Conservation (phyloP, 2,888 invertebrate genomes). For the Sarcophaga caerulescens region DNA sequence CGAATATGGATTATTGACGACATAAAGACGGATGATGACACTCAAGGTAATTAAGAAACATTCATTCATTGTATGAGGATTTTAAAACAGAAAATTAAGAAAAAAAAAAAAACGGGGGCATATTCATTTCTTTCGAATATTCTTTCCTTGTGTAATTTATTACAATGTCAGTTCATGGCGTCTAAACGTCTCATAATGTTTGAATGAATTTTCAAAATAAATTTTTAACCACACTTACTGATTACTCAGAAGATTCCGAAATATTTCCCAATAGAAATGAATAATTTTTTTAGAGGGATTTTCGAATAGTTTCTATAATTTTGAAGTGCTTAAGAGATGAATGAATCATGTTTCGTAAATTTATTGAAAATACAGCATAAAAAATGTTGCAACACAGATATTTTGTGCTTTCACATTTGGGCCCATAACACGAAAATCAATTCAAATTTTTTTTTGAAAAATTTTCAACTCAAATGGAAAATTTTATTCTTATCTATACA, state of each 20-base stretch:
- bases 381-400: background rate
- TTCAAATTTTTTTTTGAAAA: background rate
- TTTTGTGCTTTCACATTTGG: background rate
- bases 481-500: background rate
- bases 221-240: background rate
- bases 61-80: background rate
- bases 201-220: background rate
- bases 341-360: slow-evolving; percentile 12
- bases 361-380: background rate
- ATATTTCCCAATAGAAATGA: background rate
- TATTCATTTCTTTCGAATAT: background rate
- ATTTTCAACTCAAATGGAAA: slow-evolving; percentile 22
- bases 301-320: too few relatives aligned
- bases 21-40: slow-evolving; percentile 9
- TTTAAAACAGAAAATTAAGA: background rate
- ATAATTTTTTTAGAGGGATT: too few relatives aligned
- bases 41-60: slow-evolving; percentile 43
- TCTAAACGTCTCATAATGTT: slow-evolving; percentile 47
- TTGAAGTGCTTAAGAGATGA: too few relatives aligned
- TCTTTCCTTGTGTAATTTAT: slow-evolving; percentile 50
- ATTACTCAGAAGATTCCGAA: background rate
- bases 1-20: slow-evolving; percentile 23
- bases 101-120: slow-evolving; percentile 32
- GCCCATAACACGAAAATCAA: background rate
- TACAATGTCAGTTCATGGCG: slow-evolving; percentile 43